These are phyloP conservation scores for Pyrocephalus nanus DNA, from an alignment of 2,797 vertebrate genomes.

Conservation along the genomic window DNA sequence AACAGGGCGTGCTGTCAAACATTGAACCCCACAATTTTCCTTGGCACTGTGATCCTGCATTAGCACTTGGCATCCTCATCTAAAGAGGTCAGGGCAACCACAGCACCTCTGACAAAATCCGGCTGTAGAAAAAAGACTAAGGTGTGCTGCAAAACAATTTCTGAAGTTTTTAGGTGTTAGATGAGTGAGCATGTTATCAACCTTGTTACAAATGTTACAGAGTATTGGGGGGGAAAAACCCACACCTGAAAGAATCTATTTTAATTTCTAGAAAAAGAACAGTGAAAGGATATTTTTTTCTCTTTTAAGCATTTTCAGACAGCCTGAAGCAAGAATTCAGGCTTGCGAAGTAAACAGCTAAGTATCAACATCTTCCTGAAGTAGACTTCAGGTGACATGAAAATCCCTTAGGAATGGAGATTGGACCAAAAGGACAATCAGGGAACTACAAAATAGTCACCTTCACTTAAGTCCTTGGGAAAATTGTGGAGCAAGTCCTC, in stretches of 20 bases:
- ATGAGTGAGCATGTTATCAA: background rate
- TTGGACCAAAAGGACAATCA: background rate
- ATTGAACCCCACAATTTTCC: background rate
- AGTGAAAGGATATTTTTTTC: background rate
- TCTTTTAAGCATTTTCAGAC: background rate
- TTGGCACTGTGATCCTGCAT: background rate
- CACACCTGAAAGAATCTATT: background rate
- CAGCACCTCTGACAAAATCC: background rate
- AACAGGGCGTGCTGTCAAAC: background rate
- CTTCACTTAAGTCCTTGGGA: background rate
- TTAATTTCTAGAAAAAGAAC: background rate
- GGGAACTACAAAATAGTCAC: background rate
- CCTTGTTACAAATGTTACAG: background rate
- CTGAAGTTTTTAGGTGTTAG: background rate
- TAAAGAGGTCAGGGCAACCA: background rate
- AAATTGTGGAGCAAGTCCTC: background rate
- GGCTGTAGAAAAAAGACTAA: background rate
- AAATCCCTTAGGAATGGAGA: background rate
- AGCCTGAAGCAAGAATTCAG: background rate
- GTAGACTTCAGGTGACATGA: background rate
- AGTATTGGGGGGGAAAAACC: accelerated
- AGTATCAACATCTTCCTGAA: background rate
- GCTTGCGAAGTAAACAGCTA: background rate
- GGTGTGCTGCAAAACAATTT: background rate
- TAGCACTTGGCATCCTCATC: background rate